Evolutionary conservation across 1,140 invertebrate genomes (phyloP), one percentile per base, ranked within the genome.

Genomic region (Holcopasites calliopsidis): DNA sequence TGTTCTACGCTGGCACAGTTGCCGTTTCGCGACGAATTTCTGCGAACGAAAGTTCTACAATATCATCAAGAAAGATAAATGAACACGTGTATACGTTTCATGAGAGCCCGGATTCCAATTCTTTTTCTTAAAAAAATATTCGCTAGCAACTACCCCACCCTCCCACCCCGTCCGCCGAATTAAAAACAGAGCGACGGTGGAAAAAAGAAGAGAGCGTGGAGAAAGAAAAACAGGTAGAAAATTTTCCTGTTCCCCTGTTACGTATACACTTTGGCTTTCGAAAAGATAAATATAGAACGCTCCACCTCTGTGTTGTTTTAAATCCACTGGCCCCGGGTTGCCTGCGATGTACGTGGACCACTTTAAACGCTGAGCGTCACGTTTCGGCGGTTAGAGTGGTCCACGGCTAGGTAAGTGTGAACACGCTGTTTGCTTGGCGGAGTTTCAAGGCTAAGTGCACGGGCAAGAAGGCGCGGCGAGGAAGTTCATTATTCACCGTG

Each of bases 401-500:
- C 13, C 1, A 10, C 23, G 11, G 8, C 8, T 16, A 13, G 7
- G 33, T 3, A 35, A 10, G 23, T 54, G 49, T 40, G 26, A 55
- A 42, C 11, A 10, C 18, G 16, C 8, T 54, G 64, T 54, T 66
- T 71, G 23, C 26, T 47, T 18, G 31, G 8, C 28, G 16, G 18
- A 35, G 21, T n/a, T 33, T 71, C 52, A 44, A 18, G 40, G 42
- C 28, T 44, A 52, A 44, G 52, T 47, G 52, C 52, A 47, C 3
- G 21, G 13, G 10, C 31, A 49, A 47, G 38, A 35, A 55, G 21
- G 40, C 10, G 33, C n/a, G 6, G 16, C 21, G 16, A 31, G n/a
- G 13, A 3, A 11, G 44, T 50, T 38, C 42, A 61, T 61, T 61
- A 71, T 71, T 71, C 57, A 28, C 18, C 18, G 44, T 3, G 33